Conservation (phyloP, 2,888 invertebrate species). For the Eumerus sabulonum region DNA sequence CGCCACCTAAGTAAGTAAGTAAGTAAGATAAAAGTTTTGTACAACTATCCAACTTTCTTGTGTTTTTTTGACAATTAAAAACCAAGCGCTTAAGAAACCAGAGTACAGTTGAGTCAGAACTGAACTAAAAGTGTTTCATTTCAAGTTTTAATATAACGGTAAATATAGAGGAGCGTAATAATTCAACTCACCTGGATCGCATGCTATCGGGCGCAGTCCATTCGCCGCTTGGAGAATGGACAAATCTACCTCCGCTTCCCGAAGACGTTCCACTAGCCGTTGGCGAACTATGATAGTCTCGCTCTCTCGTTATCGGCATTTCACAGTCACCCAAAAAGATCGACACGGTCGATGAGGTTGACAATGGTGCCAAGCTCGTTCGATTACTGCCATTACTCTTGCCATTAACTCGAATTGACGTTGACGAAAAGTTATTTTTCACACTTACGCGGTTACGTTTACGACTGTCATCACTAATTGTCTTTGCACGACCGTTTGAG, state of each 20-base stretch:
- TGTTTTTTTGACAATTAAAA: no score
- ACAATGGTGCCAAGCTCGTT: slow-evolving; percentile 14
- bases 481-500: slow-evolving; percentile 12
- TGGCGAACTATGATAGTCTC: slow-evolving; percentile 60
- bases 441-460: slow-evolving; percentile 32
- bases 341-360: slow-evolving; percentile 71
- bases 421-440: slow-evolving; percentile 61
- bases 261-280: slow-evolving; percentile 59
- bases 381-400: background rate
- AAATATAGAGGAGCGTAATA: no score
- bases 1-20: no score
- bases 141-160: no score
- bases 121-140: no score
- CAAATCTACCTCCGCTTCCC: slow-evolving; percentile 49
- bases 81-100: no score
- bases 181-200: slow-evolving; percentile 53
- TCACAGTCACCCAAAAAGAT: slow-evolving; percentile 75
- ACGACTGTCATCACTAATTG: slow-evolving; percentile 16
- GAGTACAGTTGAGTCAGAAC: no score
- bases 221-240: slow-evolving; percentile 56
- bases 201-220: slow-evolving; percentile 45
- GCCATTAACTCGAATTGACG: slow-evolving; percentile 66
- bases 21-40: no score
- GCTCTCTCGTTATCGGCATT: slow-evolving; percentile 73
- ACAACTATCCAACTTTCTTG: no score